Evolutionary conservation across 2,797 vertebrate species (phyloP).

Genomic region (Centropyge bicolor): DNA sequence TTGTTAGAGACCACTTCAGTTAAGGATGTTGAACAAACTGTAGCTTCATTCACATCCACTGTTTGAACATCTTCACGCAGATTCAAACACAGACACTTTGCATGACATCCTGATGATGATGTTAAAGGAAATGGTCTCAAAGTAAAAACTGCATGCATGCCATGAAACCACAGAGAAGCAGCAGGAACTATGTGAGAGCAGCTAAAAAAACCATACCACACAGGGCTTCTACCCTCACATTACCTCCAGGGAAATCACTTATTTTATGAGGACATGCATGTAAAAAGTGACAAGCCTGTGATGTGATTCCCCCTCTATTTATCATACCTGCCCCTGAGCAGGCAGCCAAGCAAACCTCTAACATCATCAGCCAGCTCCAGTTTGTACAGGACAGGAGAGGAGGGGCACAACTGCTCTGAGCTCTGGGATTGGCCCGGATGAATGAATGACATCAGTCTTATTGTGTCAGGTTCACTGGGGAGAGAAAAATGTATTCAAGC

Average conservation of each 20-base stretch:
- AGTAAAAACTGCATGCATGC: neutral
- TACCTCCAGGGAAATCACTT: slow-evolving; percentile 18
- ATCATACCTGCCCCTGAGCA: slow-evolving; percentile 42
- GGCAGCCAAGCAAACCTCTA: slow-evolving; percentile 34
- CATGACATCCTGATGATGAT: neutral
- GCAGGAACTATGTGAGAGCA: neutral
- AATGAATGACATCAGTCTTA: slow-evolving; percentile 62
- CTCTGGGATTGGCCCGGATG: slow-evolving; percentile 63
- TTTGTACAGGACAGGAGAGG: slow-evolving; percentile 38
- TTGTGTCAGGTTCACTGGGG: slow-evolving; percentile 61
- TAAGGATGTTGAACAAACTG: neutral
- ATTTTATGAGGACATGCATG: slow-evolving; percentile 33
- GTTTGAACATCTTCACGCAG: neutral
- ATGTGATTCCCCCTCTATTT: slow-evolving; percentile 29
- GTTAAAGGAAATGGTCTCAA: neutral
- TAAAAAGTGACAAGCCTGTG: slow-evolving; percentile 46
- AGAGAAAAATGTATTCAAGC: slow-evolving; percentile 36
- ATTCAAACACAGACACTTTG: neutral
- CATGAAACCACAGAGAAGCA: slow-evolving; percentile 1
- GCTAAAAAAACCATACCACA: neutral
- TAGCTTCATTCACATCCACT: neutral
- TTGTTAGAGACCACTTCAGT: neutral
- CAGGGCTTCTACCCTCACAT: neutral
- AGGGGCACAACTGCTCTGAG: slow-evolving; percentile 32
- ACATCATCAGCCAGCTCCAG: neutral